Percentiles rank a stretch among this genome's conserved stretches.
These are phyloP conservation scores for Drosophila azteca DNA, from an alignment of 1,140 invertebrate genomes.

Conservation along the genomic window DNA sequence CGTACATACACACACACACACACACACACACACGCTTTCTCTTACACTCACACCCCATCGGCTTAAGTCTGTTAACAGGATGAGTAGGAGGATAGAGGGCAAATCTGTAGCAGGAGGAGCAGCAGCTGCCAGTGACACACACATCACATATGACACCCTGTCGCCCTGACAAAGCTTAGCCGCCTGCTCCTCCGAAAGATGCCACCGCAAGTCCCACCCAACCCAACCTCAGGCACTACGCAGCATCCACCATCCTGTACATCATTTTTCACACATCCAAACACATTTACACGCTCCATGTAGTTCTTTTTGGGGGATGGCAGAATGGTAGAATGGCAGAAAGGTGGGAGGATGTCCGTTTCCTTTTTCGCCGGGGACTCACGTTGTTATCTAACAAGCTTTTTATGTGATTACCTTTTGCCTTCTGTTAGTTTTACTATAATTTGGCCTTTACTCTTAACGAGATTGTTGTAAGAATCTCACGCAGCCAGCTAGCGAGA, in stretches of 20 bases:
- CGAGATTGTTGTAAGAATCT: slow-evolving; percentile 74
- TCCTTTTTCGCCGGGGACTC: slow-evolving; percentile 43
- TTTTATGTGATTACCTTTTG: slow-evolving; percentile 80
- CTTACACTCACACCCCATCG: slow-evolving; percentile 39
- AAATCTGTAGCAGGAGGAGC: slow-evolving; percentile 14
- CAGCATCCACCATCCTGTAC: neutral
- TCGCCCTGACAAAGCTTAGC: slow-evolving; percentile 76
- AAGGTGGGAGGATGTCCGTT: slow-evolving; percentile 51
- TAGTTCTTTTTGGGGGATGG: slow-evolving; percentile 50
- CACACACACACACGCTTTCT: slow-evolving; percentile 28
- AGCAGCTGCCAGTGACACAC: slow-evolving; percentile 74
- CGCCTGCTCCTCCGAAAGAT: slow-evolving; percentile 36
- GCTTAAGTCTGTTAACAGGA: slow-evolving; percentile 64
- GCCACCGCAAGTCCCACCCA: slow-evolving; percentile 24
- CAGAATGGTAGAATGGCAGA: slow-evolving; percentile 14
- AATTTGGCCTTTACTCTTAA: slow-evolving; percentile 81
- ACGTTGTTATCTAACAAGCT: slow-evolving; percentile 77
- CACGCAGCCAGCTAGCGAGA: slow-evolving; percentile 12
- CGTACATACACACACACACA: slow-evolving; percentile 35
- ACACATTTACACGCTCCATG: slow-evolving; percentile 65
- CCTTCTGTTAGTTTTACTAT: slow-evolving; percentile 79
- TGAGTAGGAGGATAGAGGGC: slow-evolving; percentile 12
- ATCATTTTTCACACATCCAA: slow-evolving; percentile 34
- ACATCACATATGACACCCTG: slow-evolving; percentile 76
- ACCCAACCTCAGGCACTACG: neutral